Evolutionary conservation across 2,888 invertebrate genomes (phyloP).

Genomic region (Temnothorax ravouxi): DNA sequence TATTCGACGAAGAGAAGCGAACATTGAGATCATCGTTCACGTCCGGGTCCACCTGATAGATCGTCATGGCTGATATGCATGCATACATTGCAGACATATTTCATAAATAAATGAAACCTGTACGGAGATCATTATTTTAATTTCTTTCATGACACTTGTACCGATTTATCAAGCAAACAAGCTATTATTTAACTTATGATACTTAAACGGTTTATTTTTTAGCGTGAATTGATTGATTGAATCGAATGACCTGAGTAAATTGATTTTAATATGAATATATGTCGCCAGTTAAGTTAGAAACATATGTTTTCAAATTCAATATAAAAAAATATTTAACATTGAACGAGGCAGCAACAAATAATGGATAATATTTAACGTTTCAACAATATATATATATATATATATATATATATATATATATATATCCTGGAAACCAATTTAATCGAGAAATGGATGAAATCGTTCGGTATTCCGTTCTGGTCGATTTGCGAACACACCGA

Average conservation of each 20-base stretch:
- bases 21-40: constrained; percentile 55
- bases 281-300: background rate
- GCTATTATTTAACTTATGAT: background rate
- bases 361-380: background rate
- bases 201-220: no score
- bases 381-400: background rate
- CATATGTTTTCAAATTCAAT: background rate
- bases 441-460: constrained; percentile 15
- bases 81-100: constrained; percentile 3
- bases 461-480: constrained; percentile 18
- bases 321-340: background rate
- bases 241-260: background rate
- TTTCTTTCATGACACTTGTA: background rate
- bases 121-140: background rate
- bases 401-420: no score
- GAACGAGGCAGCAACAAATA: background rate
- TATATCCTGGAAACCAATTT: background rate
- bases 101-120: background rate
- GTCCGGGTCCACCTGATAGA: constrained; percentile 38
- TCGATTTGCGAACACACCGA: constrained; percentile 26
- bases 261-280: background rate
- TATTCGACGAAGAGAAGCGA: constrained; percentile 53
- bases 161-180: background rate
- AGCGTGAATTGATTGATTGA: background rate
- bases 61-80: background rate